Percentiles rank a stretch among this genome's conserved stretches.
phyloP scores from a whole-genome alignment of 2,113 vertebrate species.

The Xyliphius kryptos region DNA sequence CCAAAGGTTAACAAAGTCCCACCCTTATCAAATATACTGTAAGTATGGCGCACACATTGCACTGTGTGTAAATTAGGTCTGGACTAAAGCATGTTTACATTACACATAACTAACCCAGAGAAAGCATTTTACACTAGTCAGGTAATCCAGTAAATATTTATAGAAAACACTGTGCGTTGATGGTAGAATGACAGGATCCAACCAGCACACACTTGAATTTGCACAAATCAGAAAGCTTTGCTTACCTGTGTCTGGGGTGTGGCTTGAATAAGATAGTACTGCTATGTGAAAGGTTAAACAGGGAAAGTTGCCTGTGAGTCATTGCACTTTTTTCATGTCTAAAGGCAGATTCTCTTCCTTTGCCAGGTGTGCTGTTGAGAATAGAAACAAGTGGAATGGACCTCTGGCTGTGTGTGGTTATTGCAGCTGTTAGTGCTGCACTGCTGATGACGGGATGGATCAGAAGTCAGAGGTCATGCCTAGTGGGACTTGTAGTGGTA shows the following conservation, averaged over 20 bases:
- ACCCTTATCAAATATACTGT: too few relatives aligned
- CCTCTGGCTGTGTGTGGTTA: not conserved
- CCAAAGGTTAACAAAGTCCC: too few relatives aligned
- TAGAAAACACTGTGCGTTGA: too few relatives aligned
- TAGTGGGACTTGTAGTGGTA: not conserved
- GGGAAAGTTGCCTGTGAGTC: not conserved
- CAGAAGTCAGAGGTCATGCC: not conserved
- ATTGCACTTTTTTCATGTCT: slow-evolving; percentile 1
- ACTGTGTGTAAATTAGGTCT: too few relatives aligned
- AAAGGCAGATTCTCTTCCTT: too few relatives aligned
- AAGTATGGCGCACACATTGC: too few relatives aligned
- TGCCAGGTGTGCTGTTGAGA: too few relatives aligned
- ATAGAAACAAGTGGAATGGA: slow-evolving; percentile 9
- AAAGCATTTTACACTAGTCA: too few relatives aligned
- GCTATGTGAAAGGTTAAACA: slow-evolving; percentile 14
- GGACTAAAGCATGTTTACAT: too few relatives aligned
- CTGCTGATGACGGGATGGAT: not conserved
- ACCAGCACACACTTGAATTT: not conserved
- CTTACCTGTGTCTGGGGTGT: slow-evolving; percentile 3
- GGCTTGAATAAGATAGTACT: not conserved
- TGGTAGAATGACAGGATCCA: too few relatives aligned
- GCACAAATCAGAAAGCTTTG: not conserved
- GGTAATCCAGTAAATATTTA: too few relatives aligned
- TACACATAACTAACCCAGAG: too few relatives aligned
- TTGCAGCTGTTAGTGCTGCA: not conserved